Percentiles rank a stretch among this genome's conserved stretches.
These are phyloP conservation scores for Prionace glauca DNA, from an alignment of 2,797 vertebrate species.

Conservation along the genomic window DNA sequence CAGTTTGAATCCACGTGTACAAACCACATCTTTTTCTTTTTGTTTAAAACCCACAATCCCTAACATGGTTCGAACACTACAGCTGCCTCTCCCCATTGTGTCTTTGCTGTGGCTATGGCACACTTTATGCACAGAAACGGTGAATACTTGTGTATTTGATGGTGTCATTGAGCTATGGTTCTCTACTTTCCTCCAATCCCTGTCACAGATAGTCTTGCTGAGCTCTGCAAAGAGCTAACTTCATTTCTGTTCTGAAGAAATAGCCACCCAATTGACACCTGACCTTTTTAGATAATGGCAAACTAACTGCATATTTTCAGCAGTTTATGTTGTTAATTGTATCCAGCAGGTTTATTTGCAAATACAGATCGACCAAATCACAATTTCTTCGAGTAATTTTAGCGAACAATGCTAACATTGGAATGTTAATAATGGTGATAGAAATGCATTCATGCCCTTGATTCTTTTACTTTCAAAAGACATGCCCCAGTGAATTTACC, in stretches of 20 bases:
- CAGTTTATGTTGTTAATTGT: neutral
- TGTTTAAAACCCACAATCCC: too few relatives aligned
- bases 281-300: conserved; percentile 6
- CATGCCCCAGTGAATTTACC: neutral
- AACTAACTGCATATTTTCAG: neutral
- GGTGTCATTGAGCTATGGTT: neutral
- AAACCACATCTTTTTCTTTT: too few relatives aligned
- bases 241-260: neutral
- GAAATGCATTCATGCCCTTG: neutral
- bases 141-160: neutral
- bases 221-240: neutral
- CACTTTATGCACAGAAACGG: too few relatives aligned
- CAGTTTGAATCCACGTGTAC: too few relatives aligned
- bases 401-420: neutral
- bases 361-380: neutral
- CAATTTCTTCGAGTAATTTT: neutral
- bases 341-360: neutral
- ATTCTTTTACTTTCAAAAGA: neutral
- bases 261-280: neutral
- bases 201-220: neutral
- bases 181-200: neutral
- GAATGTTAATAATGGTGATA: neutral
- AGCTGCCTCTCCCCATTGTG: too few relatives aligned
- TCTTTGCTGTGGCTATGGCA: too few relatives aligned
- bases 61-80: too few relatives aligned